phyloP scores from a whole-genome alignment of 2,797 vertebrate species.

The Chaenodraco wilsoni region DNA sequence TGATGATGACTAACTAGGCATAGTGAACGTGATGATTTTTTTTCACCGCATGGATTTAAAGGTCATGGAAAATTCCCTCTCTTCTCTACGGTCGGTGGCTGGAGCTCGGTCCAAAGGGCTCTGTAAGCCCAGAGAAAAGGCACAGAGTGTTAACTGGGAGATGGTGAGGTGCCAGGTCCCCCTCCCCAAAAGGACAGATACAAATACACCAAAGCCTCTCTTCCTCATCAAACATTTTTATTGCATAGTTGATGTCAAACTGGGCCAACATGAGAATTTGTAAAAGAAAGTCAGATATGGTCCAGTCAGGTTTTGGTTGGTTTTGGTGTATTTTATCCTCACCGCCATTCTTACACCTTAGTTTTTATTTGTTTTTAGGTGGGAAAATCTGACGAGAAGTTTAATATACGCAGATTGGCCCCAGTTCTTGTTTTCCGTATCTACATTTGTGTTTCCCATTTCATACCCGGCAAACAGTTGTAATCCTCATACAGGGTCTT shows the following conservation, averaged over 20 bases:
- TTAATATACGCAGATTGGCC: conserved; percentile 1
- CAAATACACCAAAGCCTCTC: neutral
- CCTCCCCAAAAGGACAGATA: too few relatives aligned
- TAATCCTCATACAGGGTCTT: conserved; percentile 29
- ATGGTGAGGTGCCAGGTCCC: too few relatives aligned
- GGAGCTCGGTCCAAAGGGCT: too few relatives aligned
- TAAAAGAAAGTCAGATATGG: neutral
- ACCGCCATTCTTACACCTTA: neutral
- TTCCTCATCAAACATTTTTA: neutral
- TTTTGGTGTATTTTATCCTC: neutral
- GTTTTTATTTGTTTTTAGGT: neutral
- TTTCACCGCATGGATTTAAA: conserved; percentile 31
- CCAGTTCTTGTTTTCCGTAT: conserved; percentile 6
- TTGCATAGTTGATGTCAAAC: neutral
- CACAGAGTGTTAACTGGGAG: too few relatives aligned
- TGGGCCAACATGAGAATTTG: neutral
- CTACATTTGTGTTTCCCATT: conserved; percentile 28
- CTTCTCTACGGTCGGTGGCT: neutral
- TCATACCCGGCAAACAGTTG: conserved; percentile 25
- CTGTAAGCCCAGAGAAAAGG: too few relatives aligned
- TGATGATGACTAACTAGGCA: conserved; percentile 5
- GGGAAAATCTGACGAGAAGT: conserved; percentile 3
- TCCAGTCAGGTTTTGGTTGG: neutral
- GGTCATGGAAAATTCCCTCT: conserved; percentile 5
- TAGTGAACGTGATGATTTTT: conserved; percentile 21